Base-by-base conservation (phyloP, 2,113 vertebrate genomes). In the Climacteris rufus region DNA sequence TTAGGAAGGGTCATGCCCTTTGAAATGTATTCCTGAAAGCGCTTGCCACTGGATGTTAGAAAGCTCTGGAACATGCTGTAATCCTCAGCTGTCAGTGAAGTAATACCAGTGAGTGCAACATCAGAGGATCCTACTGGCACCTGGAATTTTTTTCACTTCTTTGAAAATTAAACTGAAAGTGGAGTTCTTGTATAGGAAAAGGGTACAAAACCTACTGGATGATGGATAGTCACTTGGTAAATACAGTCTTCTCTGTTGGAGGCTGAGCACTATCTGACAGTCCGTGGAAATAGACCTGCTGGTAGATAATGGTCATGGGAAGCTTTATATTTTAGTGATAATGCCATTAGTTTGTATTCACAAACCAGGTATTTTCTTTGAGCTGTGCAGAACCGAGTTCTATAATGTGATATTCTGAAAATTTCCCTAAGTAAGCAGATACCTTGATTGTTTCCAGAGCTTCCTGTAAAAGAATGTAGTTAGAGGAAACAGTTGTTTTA, bases 401-500 rank as follows among this genome's bases (percentile, higher is more conserved):
- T 68, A 44, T 33, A 80, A 83, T 60, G 37, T 63, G 60, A 92
- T 87, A 37, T 27, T 89, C 85, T 93, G 68, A 88, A 93, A 94
- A 53, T 94, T 87, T 86, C 56, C 83, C 75, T 75, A 88, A 90
- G 92, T 93, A 96, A 95, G 92, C 94, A 90, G 81, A 93, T 95
- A 83, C 15, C n/a, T 40, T 90, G 69, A 89, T 50, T 92, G 88
- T 90, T 96, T 61, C 69, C 81, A 96, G 92, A 93, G 24, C 57
- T 96, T 96, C 94, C 94, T 93, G 88, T 75, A 60, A 71, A 80
- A 79, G 78, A 95, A 90, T 91, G 91, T 72, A 60, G 45, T 71
- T 72, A 66, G 80, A 87, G 94, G 93, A 96, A 97, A 71, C 40
- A 31, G 80, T 96, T 93, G 76, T 85, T 97, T 77, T 92, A 90